A percentile compares a stretch with the other conserved stretches of the same genome.
Conservation (phyloP, 2,797 vertebrate genomes). For the Aulostomus chinensis region DNA sequence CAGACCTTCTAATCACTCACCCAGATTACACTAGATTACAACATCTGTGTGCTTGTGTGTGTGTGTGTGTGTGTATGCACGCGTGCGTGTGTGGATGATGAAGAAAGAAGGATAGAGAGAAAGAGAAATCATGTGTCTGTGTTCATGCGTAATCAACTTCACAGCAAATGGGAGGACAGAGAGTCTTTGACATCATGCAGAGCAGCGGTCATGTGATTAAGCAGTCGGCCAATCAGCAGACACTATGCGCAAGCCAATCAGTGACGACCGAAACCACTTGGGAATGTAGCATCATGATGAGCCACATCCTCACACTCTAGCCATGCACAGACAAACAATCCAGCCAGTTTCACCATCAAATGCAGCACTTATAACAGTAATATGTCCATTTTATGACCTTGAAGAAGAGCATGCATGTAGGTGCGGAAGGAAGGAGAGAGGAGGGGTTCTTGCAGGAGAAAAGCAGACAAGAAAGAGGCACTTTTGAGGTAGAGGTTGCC, state of each 20-base stretch:
- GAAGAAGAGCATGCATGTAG: slow-evolving; percentile 20
- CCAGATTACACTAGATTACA: slow-evolving; percentile 73
- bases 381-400: slow-evolving; percentile 5
- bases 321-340: slow-evolving; percentile 48
- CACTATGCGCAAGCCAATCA: slow-evolving; percentile 43
- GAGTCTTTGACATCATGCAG: slow-evolving; percentile 69
- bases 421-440: slow-evolving; percentile 6
- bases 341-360: not conserved
- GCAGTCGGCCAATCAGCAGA: slow-evolving; percentile 49
- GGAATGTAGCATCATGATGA: slow-evolving; percentile 19
- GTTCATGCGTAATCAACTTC: slow-evolving; percentile 58
- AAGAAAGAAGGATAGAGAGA: slow-evolving; percentile 20
- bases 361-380: slow-evolving; percentile 10
- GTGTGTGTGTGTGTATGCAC: slow-evolving; percentile 3
- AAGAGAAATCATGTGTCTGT: slow-evolving; percentile 46
- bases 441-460: slow-evolving; percentile 10
- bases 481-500: slow-evolving; percentile 58
- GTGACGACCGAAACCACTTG: slow-evolving; percentile 20
- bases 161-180: slow-evolving; percentile 56
- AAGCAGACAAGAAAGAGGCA: not conserved
- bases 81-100: slow-evolving; percentile 5
- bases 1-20: slow-evolving; percentile 65
- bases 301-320: slow-evolving; percentile 29
- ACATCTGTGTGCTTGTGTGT: slow-evolving; percentile 40
- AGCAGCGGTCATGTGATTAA: slow-evolving; percentile 62